Conservation (phyloP, 2,797 vertebrate genomes). For the Gobionotothen gibberifrons region DNA sequence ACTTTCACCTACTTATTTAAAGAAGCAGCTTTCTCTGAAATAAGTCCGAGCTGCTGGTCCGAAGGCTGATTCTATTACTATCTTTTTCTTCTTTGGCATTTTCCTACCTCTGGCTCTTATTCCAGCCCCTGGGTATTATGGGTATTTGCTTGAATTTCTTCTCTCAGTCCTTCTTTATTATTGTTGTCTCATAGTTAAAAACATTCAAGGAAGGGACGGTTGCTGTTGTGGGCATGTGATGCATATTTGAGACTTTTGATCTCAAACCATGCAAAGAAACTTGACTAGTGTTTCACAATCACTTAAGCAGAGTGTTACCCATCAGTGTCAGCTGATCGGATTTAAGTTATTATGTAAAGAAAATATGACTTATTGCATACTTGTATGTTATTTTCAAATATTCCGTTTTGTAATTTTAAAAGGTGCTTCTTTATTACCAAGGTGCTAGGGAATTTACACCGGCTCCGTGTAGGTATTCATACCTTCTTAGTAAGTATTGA, state of each 20-base stretch:
- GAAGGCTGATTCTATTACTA: neutral
- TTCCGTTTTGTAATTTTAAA: neutral
- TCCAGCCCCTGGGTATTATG: no score
- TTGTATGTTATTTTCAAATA: neutral
- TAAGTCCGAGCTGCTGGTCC: neutral
- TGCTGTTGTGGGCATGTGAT: neutral
- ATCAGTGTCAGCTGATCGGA: no score
- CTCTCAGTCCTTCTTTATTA: no score
- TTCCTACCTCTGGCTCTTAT: neutral
- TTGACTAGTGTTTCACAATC: neutral
- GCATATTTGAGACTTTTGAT: neutral
- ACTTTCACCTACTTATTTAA: neutral
- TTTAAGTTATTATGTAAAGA: no score
- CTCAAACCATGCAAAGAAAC: slow-evolving; percentile 3
- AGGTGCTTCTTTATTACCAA: neutral
- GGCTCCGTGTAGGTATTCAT: neutral
- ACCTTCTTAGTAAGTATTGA: neutral
- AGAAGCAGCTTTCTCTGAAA: neutral
- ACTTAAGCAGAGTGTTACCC: neutral
- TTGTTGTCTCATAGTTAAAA: no score
- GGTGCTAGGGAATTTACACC: neutral
- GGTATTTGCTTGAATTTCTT: no score
- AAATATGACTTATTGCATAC: neutral
- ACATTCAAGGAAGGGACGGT: no score
- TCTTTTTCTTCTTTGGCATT: neutral